Evolutionary conservation across 2,888 invertebrate species (phyloP).

Genomic region (Polydrusus cervinus): DNA sequence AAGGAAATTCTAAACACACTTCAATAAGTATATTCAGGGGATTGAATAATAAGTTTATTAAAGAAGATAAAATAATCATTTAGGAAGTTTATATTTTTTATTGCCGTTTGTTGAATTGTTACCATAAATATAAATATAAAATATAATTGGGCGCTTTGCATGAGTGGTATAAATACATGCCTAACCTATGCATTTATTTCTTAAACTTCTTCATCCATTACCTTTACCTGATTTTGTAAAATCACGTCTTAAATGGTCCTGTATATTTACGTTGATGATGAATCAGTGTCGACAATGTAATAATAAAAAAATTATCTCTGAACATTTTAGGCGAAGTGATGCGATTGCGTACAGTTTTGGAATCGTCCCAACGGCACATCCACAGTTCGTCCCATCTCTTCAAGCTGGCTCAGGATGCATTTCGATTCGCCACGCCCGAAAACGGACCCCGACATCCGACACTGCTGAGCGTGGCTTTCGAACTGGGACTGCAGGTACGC

Average conservation of each 20-base stretch:
- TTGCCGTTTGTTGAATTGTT: no score
- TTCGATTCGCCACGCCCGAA: constrained; percentile 86
- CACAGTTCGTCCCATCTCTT: constrained; percentile 90
- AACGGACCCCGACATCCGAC: constrained; percentile 85
- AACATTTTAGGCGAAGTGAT: constrained; percentile 75
- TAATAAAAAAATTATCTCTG: no score
- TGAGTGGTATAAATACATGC: not conserved
- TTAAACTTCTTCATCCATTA: no score
- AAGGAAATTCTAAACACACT: no score
- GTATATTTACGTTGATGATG: not conserved
- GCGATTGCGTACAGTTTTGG: constrained; percentile 82
- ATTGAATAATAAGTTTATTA: no score
- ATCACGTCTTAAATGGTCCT: not conserved
- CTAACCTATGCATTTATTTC: not conserved
- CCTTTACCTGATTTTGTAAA: no score
- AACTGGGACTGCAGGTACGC: constrained; percentile 83
- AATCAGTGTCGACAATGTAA: not conserved
- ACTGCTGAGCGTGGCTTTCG: constrained; percentile 86
- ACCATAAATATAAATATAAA: no score
- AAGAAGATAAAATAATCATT: no score
- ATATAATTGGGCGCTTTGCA: no score
- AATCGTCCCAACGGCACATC: constrained; percentile 86
- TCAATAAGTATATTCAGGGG: no score
- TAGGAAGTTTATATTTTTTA: no score
- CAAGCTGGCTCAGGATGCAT: constrained; percentile 88